These are phyloP conservation scores for Lysiphlebus fabarum DNA, from an alignment of 1,140 invertebrate genomes.

Conservation along the genomic window DNA sequence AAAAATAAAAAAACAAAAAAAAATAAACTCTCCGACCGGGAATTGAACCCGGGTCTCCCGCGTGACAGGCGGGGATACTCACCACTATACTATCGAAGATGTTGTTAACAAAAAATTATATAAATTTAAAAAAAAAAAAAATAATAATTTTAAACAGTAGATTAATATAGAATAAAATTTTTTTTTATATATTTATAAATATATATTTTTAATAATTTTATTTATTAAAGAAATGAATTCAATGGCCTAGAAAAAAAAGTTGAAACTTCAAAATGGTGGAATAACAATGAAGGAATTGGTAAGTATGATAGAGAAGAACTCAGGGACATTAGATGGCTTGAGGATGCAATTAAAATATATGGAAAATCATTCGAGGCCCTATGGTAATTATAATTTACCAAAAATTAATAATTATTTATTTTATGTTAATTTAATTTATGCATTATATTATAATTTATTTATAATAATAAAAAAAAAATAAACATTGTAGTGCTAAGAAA, in stretches of 20 bases:
- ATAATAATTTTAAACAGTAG: too few relatives aligned
- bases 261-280: slow-evolving; percentile 42
- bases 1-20: too few relatives aligned
- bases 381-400: slow-evolving; percentile 34
- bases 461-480: too few relatives aligned
- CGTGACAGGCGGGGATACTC: not conserved
- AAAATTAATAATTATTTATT: not conserved
- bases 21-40: not conserved
- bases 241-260: slow-evolving; percentile 34
- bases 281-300: slow-evolving; percentile 23
- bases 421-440: too few relatives aligned
- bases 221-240: slow-evolving; percentile 38
- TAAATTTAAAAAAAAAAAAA: slow-evolving; percentile 4
- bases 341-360: slow-evolving; percentile 42
- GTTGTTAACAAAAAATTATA: too few relatives aligned
- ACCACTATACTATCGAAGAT: not conserved
- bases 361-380: slow-evolving; percentile 36
- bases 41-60: not conserved
- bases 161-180: too few relatives aligned
- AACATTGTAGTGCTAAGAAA: slow-evolving; percentile 45
- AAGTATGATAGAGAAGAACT: slow-evolving; percentile 40
- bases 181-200: too few relatives aligned
- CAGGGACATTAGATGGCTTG: slow-evolving; percentile 44
- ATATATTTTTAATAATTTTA: not conserved
- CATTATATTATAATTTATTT: too few relatives aligned